Conservation (phyloP, 2,888 invertebrate genomes). For the Drosophila mulleri region DNA sequence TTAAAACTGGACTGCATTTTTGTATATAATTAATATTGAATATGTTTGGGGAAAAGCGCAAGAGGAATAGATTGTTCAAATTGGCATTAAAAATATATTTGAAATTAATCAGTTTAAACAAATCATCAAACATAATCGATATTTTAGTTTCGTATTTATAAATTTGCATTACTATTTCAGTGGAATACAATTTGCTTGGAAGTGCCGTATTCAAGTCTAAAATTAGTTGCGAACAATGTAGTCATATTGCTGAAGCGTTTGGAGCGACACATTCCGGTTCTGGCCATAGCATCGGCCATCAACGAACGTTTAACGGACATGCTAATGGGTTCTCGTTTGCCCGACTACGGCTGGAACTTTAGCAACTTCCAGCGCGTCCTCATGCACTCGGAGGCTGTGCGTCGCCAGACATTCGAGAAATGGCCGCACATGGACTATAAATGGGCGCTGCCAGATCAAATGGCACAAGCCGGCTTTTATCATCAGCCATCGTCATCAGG, state of each 20-base stretch:
- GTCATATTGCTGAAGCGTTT: conserved; percentile 93
- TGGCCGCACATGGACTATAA: conserved; percentile 99
- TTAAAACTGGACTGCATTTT: not conserved
- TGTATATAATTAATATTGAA: no score
- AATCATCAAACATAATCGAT: not conserved
- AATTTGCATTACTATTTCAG: conserved; percentile 85
- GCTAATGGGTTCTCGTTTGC: conserved; percentile 86
- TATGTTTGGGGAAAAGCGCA: not conserved
- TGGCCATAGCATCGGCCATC: conserved; percentile 95
- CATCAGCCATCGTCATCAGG: conserved; percentile 96
- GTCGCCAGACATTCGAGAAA: conserved; percentile 95
- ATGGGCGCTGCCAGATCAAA: conserved; percentile 97
- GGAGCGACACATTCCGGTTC: conserved; percentile 93
- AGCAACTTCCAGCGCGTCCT: conserved; percentile 86
- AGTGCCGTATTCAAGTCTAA: conserved; percentile 91
- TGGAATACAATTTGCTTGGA: conserved; percentile 96
- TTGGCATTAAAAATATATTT: not conserved
- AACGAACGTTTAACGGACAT: conserved; percentile 94
- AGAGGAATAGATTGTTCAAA: not conserved
- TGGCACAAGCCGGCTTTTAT: conserved; percentile 99
- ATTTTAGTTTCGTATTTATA: not conserved
- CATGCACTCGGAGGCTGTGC: conserved; percentile 97
- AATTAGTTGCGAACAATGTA: conserved; percentile 91
- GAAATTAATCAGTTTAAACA: not conserved
- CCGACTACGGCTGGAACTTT: conserved; percentile 83